phyloP scores from a whole-genome alignment of 2,888 invertebrate species.

The Meganola albula region DNA sequence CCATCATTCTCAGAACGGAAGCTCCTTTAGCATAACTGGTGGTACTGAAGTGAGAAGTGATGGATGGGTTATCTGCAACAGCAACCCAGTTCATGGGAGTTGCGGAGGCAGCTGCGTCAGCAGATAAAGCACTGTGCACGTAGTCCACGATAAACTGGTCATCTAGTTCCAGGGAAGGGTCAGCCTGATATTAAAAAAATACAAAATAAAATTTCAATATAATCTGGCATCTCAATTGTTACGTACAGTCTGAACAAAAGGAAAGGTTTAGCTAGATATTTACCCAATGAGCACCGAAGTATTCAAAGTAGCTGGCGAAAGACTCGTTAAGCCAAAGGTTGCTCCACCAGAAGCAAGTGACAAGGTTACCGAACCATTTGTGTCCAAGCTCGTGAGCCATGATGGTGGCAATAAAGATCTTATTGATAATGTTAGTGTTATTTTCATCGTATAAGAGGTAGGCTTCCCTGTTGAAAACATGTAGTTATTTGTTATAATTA shows the following conservation, averaged over 20 bases:
- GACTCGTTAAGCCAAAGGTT: conserved; percentile 85
- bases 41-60: conserved; percentile 79
- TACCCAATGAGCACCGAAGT: conserved; percentile 78
- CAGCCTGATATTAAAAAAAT: conserved; percentile 41
- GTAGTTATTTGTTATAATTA: background rate
- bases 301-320: conserved; percentile 85
- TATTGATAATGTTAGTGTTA: conserved; percentile 58
- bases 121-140: conserved; percentile 79
- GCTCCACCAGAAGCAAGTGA: conserved; percentile 88
- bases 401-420: conserved; percentile 76
- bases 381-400: conserved; percentile 89
- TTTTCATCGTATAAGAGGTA: conserved; percentile 63
- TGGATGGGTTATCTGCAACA: conserved; percentile 71
- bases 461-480: conserved; percentile 52
- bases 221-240: too few relatives aligned
- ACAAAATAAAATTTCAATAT: background rate
- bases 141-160: conserved; percentile 83
- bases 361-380: conserved; percentile 89
- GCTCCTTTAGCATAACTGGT: conserved; percentile 85
- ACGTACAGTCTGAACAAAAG: too few relatives aligned
- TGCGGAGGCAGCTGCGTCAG: conserved; percentile 70
- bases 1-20: conserved; percentile 81
- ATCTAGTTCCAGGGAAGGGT: conserved; percentile 49
- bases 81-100: conserved; percentile 71
- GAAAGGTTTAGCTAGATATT: conserved; percentile 16